Base-by-base conservation (phyloP, 2,113 vertebrate genomes). In the Neodontobutis hainanensis region DNA sequence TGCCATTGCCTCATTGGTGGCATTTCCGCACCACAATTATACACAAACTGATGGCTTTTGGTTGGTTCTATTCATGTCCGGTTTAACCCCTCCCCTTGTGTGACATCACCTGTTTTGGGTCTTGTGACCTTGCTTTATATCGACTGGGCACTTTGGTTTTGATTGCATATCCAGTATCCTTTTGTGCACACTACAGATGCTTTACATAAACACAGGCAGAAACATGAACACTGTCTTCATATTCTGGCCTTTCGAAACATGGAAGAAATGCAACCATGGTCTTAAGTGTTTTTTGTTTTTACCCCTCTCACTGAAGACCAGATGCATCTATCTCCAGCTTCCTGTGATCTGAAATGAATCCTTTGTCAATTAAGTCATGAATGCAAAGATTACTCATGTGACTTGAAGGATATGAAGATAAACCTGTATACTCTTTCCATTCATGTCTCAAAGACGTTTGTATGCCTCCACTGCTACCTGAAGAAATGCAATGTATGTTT, bases 51-150 rank as follows among this genome's bases (percentile, higher is more conserved):
- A 93, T 60, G 68, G 65, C 43, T 5, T n/a, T 83, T 82, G 77
- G 72, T 73, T 73, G 55, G 85, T 73, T 82, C 51, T 70, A 11
- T 78, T 66, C 61, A 80, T 65, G 63, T 85, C 57, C 49, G 47
- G 44, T 66, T 58, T 79, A 46, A 14, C 67, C 48, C 16, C 71
- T 71, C 0, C 46, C n/a, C 59, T 45, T 72, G 80, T 88, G 88
- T 79, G 77, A 75, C 85, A 75, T 82, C 75, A 73, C 89, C 84
- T 80, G 77, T 91, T 90, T 89, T 72, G 78, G 87, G 69, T 92
- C 91, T 56, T 57, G 80, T 91, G 84, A 83, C 90, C 89, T 80
- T 70, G 86, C 87, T 90, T 88, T 86, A 83, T 84, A 85, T 83
- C 49, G 40, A 83, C 82, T 71, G 73, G 84, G 77, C 86, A 86